Base-by-base conservation (phyloP, 2,888 invertebrate genomes). In the Zygaena filipendulae region DNA sequence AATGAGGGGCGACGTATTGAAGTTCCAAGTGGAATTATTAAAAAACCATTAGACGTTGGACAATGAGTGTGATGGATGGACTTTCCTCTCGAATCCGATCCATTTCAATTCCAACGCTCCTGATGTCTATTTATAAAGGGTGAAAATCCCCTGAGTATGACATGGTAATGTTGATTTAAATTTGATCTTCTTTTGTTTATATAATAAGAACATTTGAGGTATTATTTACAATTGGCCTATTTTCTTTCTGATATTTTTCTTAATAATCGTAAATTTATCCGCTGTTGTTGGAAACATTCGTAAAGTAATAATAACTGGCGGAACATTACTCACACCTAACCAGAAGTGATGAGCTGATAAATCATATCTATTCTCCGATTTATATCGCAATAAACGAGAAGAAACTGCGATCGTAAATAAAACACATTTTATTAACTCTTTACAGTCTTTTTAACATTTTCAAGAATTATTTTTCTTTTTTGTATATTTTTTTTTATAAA, bases 361-460 rank as follows among this genome's bases (percentile, higher is more conserved):
- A 77, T 79, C 79, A 77, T 67, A 72, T 70, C 71, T 67, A 68
- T 51, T 61, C 60, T 57, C 66, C 72, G 71, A 74, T 71, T 74
- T 70, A 75, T 71, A 68, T 62, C 56, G 72, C 66, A 62, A 64
- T 75, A 75, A 74, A 74, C 63, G 56, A 57, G 53, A 52, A 67
- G 52, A 57, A 58, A 69, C 63, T 50, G 60, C 53, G 45, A 44
- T 53, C 58, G 53, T 72, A 70, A 74, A 75, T 71, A 72, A 55
- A 61, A 54, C 52, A 46, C 47, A 49, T 54, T 6, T 16, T 56
- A 54, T 45, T 60, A 62, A 63, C 59, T 64, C 55, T 66, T 64
- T 69, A 67, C 7, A 6, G 7, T 16, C 4, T 16, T 16, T 16
- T 16, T 6, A 7, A 16, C 16, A n/a, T n/a, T n/a, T n/a, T n/a